Evolutionary conservation across 2,113 vertebrate species (phyloP), one percentile per base, ranked within the genome.

Genomic region (Heterochromis multidens): DNA sequence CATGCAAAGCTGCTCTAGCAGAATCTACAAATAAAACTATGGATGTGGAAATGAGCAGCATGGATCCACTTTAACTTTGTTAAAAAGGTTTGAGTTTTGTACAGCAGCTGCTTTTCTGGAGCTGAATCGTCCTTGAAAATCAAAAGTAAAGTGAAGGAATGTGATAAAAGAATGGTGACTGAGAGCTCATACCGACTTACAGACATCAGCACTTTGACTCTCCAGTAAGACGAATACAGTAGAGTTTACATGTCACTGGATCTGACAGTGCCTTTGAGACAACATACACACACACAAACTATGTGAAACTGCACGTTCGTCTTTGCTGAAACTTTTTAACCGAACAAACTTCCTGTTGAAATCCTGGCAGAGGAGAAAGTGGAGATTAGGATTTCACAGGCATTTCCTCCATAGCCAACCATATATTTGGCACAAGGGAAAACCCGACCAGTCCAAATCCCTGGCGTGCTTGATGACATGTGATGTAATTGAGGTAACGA

Each of bases 401-500:
- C 25, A 37, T 80, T 31, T 54, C 35, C 29, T 35, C 2, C 21
- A 59, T 4, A 63, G 35, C 31, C 14, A 23, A 25, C 11, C 67
- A 33, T 81, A 62, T 74, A 86, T 88, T 90, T 87, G 90, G 60
- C 88, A 83, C 13, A 9, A 62, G 61, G 70, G 37, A 33, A 59
- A 80, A 23, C 82, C 82, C 79, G 21, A 59, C 63, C 80, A 35
- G 67, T 40, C 46, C 57, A 67, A 78, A 70, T 80, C 82, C 76
- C 81, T 31, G 84, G 62, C 84, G 81, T 93, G 95, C 80, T 91
- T 93, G 93, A 96, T 83, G 95, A 89, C 76, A 91, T 93, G 95
- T 93, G 90, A 95, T 91, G 89, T 95, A 94, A 96, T 96, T 77
- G 92, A 79, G 67, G 88, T 96, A 96, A 96, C 77, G 94, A 96